phyloP scores from a whole-genome alignment of 2,113 vertebrate species.

The Fulica atra region DNA sequence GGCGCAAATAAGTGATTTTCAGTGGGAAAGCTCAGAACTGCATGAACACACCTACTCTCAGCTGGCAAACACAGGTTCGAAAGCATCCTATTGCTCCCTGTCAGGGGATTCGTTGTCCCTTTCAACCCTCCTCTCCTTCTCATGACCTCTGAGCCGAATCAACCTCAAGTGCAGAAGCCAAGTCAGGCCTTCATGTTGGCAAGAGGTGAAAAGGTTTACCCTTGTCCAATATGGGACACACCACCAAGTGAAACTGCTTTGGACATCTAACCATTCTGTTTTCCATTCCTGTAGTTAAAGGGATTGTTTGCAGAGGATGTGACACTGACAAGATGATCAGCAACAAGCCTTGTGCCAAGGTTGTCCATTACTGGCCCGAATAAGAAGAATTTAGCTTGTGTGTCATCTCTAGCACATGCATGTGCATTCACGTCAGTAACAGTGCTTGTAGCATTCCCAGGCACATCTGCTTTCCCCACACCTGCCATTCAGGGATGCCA shows the following conservation, averaged over 20 bases:
- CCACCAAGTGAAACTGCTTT: too few relatives aligned
- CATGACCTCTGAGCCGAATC: not conserved
- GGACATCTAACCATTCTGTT: not conserved
- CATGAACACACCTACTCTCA: not conserved
- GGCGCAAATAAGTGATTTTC: not conserved
- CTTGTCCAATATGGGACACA: fast-evolving
- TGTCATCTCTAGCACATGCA: not conserved
- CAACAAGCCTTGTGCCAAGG: fast-evolving
- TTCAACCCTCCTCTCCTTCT: not conserved
- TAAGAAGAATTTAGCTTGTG: not conserved
- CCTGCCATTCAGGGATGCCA: not conserved
- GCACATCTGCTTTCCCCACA: not conserved
- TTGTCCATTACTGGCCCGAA: not conserved
- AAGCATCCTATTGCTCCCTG: not conserved
- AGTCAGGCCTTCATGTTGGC: fast-evolving
- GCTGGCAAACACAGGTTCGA: not conserved
- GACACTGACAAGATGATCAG: not conserved
- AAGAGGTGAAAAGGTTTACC: not conserved
- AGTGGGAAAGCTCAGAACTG: not conserved
- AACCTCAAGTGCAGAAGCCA: not conserved
- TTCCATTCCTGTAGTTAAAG: not conserved
- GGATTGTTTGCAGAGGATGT: not conserved
- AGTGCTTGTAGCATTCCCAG: not conserved
- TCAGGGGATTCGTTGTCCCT: not conserved
- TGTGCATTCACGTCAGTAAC: not conserved